phyloP scores from a whole-genome alignment of 2,888 invertebrate genomes.

The Platynereis dumerilii region DNA sequence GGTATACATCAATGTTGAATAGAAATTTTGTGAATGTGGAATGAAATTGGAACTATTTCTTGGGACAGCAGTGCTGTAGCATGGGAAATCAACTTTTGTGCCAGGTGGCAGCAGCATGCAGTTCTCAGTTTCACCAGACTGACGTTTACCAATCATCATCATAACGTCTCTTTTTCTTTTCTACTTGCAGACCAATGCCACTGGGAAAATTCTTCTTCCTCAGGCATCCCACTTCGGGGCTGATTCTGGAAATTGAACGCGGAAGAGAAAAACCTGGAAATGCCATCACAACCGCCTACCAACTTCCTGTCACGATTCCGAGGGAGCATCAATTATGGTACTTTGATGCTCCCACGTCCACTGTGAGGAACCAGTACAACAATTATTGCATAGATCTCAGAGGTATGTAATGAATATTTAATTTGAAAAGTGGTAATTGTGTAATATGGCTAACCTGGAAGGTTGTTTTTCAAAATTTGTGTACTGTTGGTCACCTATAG shows the following conservation, averaged over 20 bases:
- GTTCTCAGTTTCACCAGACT: no score
- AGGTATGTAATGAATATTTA: background rate
- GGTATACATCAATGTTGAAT: no score
- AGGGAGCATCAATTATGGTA: conserved; percentile 5
- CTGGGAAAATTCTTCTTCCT: conserved; percentile 8
- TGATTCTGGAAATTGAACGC: background rate
- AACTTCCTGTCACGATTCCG: background rate
- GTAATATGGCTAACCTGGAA: no score
- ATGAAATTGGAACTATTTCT: no score
- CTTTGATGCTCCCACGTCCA: background rate
- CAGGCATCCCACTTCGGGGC: background rate
- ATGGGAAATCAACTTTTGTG: no score
- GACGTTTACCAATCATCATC: no score
- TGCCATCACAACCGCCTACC: background rate
- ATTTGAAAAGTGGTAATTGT: background rate
- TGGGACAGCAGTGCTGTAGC: no score
- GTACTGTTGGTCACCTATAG: no score
- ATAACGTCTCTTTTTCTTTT: no score
- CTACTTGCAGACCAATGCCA: background rate
- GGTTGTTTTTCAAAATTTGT: no score
- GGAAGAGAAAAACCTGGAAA: background rate
- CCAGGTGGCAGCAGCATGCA: no score
- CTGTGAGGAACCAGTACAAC: background rate
- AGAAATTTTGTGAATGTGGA: no score
- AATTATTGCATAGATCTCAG: conserved; percentile 2